phyloP scores from a whole-genome alignment of 2,888 invertebrate species.

The Drosophila atripex region DNA sequence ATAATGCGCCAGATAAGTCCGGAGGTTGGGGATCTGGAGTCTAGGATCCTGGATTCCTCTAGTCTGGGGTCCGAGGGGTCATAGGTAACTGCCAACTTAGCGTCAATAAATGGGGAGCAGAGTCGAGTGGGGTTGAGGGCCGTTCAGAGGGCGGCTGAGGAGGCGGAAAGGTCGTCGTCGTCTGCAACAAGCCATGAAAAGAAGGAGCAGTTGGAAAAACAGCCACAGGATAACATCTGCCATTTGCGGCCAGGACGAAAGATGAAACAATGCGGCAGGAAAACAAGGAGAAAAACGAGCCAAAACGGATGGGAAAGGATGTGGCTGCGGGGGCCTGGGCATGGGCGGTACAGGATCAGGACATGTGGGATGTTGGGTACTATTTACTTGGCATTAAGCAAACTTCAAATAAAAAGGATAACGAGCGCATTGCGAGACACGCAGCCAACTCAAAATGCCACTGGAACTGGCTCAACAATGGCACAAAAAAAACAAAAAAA shows the following conservation, averaged over 20 bases:
- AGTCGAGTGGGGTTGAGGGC: background rate
- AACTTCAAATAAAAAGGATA: slow-evolving; percentile 80
- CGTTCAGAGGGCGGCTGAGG: slow-evolving; percentile 2
- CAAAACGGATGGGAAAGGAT: background rate
- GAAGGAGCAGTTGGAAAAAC: slow-evolving; percentile 34
- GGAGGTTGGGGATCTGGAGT: slow-evolving; percentile 47
- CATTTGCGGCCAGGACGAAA: slow-evolving; percentile 57
- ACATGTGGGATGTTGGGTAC: slow-evolving; percentile 51
- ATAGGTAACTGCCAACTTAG: slow-evolving; percentile 75
- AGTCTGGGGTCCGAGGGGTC: slow-evolving; percentile 48
- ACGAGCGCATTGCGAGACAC: slow-evolving; percentile 72
- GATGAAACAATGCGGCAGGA: slow-evolving; percentile 44
- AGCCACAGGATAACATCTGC: slow-evolving; percentile 46
- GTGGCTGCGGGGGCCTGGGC: background rate
- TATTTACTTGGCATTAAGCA: slow-evolving; percentile 77
- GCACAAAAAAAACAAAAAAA: slow-evolving; percentile 39
- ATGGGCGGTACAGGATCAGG: slow-evolving; percentile 5
- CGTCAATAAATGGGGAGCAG: slow-evolving; percentile 64
- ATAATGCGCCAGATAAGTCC: slow-evolving; percentile 68
- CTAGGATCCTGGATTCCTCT: slow-evolving; percentile 9
- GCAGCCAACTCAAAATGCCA: slow-evolving; percentile 68
- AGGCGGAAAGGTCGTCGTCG: slow-evolving; percentile 30
- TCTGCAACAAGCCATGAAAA: slow-evolving; percentile 73
- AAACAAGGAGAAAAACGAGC: slow-evolving; percentile 3
- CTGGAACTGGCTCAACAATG: slow-evolving; percentile 53